Conservation (phyloP, 2,797 vertebrate genomes). For the Trichosurus vulpecula region DNA sequence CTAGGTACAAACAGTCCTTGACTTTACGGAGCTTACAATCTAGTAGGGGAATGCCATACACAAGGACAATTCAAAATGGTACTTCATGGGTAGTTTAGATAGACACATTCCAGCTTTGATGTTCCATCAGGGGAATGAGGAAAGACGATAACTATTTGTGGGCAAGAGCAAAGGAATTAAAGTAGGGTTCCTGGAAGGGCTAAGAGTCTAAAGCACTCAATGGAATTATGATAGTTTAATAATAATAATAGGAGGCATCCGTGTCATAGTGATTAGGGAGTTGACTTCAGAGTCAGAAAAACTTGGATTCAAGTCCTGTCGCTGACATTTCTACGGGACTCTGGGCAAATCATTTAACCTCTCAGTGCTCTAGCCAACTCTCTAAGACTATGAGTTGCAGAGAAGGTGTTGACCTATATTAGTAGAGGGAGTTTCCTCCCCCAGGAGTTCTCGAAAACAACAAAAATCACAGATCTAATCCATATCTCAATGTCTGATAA, state of each 20-base stretch:
- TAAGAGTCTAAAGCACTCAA: background rate
- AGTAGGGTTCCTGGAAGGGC: background rate
- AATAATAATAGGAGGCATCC: background rate
- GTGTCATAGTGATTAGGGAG: background rate
- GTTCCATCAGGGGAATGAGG: background rate
- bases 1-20: background rate
- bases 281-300: background rate
- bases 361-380: too few species aligned
- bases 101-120: background rate
- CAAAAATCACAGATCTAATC: background rate
- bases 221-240: background rate
- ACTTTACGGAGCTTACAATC: background rate
- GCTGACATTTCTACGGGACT: too few species aligned
- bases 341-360: too few species aligned
- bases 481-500: background rate
- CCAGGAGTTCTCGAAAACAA: background rate
- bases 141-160: background rate
- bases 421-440: background rate
- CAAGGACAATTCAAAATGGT: background rate
- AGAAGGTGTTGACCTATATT: background rate
- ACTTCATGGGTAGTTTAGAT: background rate
- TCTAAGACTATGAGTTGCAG: too few species aligned
- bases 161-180: background rate
- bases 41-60: background rate
- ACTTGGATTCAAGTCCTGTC: background rate